Base-by-base conservation (phyloP, 2,113 vertebrate genomes). In the Heloderma charlesbogerti region DNA sequence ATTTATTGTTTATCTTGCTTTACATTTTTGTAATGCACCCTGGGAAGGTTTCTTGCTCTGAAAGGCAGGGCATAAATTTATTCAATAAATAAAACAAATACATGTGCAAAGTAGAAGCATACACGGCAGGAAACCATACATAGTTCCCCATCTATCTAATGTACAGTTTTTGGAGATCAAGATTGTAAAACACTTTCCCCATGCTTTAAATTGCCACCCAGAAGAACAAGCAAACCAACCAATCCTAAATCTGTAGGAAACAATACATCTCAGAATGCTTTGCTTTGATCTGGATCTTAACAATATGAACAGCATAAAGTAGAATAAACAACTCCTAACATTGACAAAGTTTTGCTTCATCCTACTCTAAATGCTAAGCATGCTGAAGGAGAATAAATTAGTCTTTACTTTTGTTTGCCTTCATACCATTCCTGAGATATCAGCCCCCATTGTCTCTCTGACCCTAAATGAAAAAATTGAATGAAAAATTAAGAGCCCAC, bases 391-490 rank as follows among this genome's bases (percentile, higher is more conserved):
- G 43, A 86, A 86, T 86, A 31, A 71, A 86, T 51, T 69, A 86
- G 66, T 8, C 51, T 71, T 51, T 20, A 45, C 1, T 86, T 48
- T 48, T 86, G 66, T 86, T 86, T 71, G 27, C 2, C 43, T 86
- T 86, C 40, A 43, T 25, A 87, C 1, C 75, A 78, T 57, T 88
- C 4, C 25, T 92, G 37, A 66, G n/a, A 92, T 40, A 8, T 80
- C 51, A 8, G 34, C 74, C 2, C 8, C 87, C 84, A 2, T 74
- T 86, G 31, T 90, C 92, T 67, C 22, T 0, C 0, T 78, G 78
- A 31, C 18, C 77, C 22, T 2, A 90, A 86, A 0, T 89, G 84
- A 91, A 92, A n/a, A 63, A 69, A 87, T 79, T 2, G 88, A 84
- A 0, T 87, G 81, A 91, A 92, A 57, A 69, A 48, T 43, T 82